Base-by-base conservation (phyloP, 2,113 vertebrate genomes). In the Illadopsis cleaveri region DNA sequence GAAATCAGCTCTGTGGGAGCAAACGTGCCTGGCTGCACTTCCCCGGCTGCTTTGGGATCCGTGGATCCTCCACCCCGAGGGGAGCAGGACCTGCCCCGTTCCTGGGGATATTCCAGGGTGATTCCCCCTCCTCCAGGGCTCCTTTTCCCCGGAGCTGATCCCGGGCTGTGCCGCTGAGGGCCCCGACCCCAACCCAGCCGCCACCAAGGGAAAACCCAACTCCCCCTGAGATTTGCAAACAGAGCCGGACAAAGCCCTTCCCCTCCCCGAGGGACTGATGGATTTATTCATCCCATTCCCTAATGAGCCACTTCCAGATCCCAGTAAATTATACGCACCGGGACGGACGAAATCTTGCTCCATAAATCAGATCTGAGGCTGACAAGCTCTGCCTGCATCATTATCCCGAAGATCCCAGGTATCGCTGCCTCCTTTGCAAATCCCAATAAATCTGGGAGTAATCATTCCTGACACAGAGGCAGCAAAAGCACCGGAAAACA, bases 381-480 rank as follows among this genome's bases (percentile, higher is more conserved):
- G 84, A 61, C 80, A 84, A 86, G 69, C 33, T 93, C 69, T 66
- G 60, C 70, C 65, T 18, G 69, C 89, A 35, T 50, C 96, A 19
- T 89, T 79, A 91, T 89, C 90, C 94, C 2, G 62, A 35, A 45
- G 76, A 54, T 89, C 86, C 86, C 93, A 77, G 91, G 96, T 90
- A 91, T 30, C 1, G 28, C 85, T 7, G 17, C 78, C 82, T 92
- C 90, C 85, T 64, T 19, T 17, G 66, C 47, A 51, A 73, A 73
- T 61, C 93, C 93, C 91, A 85, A 69, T 91, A 82, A 96, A 96
- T 89, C 93, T 94, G 94, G 89, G 81, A 96, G 48, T 71, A 91
- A 97, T 96, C 94, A 69, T 53, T 91, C 89, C 81, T 51, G n/a
- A 92, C 91, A 77, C 64, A 90, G 54, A 48, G 71, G 58, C 86